A percentile compares a stretch with the other conserved stretches of the same genome.
Evolutionary conservation across 2,888 invertebrate species (phyloP).

Genomic region (Trissolcus japonicus): DNA sequence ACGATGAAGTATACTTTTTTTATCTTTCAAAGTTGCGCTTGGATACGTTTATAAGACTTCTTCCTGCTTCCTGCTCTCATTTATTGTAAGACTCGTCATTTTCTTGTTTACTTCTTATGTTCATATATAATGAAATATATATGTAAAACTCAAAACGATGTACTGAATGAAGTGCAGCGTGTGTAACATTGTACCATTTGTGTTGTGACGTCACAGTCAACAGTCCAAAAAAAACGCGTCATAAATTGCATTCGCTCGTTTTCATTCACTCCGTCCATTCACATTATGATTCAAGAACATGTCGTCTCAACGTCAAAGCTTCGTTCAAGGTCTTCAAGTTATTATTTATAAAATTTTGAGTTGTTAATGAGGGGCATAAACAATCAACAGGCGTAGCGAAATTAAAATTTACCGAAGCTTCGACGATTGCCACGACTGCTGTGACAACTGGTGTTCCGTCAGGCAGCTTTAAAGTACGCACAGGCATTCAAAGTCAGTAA

Average conservation of each 20-base stretch:
- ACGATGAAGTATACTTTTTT: slow-evolving; percentile 14
- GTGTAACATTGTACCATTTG: slow-evolving; percentile 60
- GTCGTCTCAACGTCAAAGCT: slow-evolving; percentile 52
- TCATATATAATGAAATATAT: slow-evolving; percentile 12
- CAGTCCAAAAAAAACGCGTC: slow-evolving; percentile 66
- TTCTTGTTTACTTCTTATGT: slow-evolving; percentile 4
- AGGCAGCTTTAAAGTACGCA: slow-evolving; percentile 65
- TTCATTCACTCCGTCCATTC: slow-evolving; percentile 38
- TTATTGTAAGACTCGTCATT: slow-evolving; percentile 12
- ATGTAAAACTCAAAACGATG: slow-evolving; percentile 58
- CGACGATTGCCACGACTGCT: neutral
- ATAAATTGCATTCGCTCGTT: slow-evolving; percentile 47
- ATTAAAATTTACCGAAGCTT: neutral
- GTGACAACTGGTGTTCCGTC: slow-evolving; percentile 16
- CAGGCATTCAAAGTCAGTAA: slow-evolving; percentile 68
- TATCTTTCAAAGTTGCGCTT: slow-evolving; percentile 22
- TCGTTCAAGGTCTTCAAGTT: neutral
- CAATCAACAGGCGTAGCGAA: neutral
- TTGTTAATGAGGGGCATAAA: slow-evolving; percentile 2
- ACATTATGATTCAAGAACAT: slow-evolving; percentile 18
- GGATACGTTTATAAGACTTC: slow-evolving; percentile 23
- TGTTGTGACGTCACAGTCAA: slow-evolving; percentile 68
- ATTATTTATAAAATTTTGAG: slow-evolving; percentile 17
- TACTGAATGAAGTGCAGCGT: slow-evolving; percentile 61
- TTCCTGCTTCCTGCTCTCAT: slow-evolving; percentile 12